Base-by-base conservation (phyloP, 2,113 vertebrate species). In the Oryzias celebensis region DNA sequence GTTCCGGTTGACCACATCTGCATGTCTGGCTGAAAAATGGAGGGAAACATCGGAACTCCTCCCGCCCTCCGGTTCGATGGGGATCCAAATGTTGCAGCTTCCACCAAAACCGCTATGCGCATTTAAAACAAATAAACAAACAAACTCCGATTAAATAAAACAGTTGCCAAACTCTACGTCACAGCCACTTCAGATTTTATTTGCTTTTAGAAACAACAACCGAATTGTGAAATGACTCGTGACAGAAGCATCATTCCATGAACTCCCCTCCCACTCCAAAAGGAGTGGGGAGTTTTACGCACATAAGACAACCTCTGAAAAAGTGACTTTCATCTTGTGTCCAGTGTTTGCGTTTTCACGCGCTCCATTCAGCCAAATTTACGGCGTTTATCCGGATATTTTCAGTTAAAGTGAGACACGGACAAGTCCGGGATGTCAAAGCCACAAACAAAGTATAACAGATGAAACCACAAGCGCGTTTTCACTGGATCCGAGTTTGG, bases 1-100 rank as follows among this genome's bases (percentile, higher is more conserved):
- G 86, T 85, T 89, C n/a, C 87, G 88, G 82, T 81, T 53, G 60
- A 45, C 14, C 65, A 84, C 77, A 80, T 82, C 76, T 83, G 80
- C n/a, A 81, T 75, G 69, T 62, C 68, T 57, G 69, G 62, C 59
- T 76, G 77, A 82, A 81, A 75, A 69, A 72, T 82, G 77, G 70
- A 76, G 81, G 72, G 71, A 70, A 71, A 78, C 58, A 43, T 65
- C 65, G 65, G 65, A 59, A 70, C 62, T 52, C 62, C 45, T 62
- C 43, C 65, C 58, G 68, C 45, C 15, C 51, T 5, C 16, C 56
- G 8, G 2, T 12, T 36, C 36, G 26, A 6, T 36, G 7, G 7
- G 36, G 36, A 12, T 36, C 12, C 36, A 36, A 12, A 36, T 36
- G 7, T 36, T 36, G 36, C 0, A 13, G 26, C 26, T 28, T 28